These are phyloP conservation scores for Archips xylosteana DNA, from an alignment of 2,888 invertebrate genomes.

Conservation along the genomic window DNA sequence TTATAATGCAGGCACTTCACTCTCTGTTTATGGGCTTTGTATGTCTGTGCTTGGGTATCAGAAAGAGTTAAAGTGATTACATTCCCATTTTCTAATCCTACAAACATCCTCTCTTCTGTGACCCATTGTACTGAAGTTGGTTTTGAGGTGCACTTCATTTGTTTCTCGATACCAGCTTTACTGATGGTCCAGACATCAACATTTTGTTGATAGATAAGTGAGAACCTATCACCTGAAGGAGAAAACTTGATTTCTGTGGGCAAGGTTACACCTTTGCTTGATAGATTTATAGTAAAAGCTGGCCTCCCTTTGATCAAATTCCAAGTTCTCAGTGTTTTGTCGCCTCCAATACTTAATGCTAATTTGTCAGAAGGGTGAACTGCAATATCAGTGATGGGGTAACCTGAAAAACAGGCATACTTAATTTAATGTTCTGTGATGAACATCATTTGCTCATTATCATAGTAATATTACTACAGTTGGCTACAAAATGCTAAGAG, in stretches of 20 bases:
- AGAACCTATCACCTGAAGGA: conserved; percentile 91
- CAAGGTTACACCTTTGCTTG: conserved; percentile 86
- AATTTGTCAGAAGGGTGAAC: conserved; percentile 96
- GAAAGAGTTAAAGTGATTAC: conserved; percentile 86
- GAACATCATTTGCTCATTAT: not conserved
- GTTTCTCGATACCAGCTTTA: conserved; percentile 89
- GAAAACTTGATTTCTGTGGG: conserved; percentile 89
- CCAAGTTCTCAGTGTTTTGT: conserved; percentile 95
- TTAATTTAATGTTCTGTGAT: not conserved
- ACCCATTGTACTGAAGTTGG: conserved; percentile 90
- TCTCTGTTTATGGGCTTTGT: conserved; percentile 87
- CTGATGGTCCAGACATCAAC: conserved; percentile 93
- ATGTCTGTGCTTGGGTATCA: conserved; percentile 74
- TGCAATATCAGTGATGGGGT: conserved; percentile 89
- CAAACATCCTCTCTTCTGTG: conserved; percentile 86
- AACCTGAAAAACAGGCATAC: conserved; percentile 68
- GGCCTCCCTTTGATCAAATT: conserved; percentile 96
- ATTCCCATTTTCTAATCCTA: conserved; percentile 91
- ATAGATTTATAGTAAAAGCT: conserved; percentile 95
- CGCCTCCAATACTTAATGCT: conserved; percentile 94
- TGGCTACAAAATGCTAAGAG: too few species aligned
- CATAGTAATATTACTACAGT: not conserved
- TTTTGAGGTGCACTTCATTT: conserved; percentile 88
- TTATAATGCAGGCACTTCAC: conserved; percentile 88
- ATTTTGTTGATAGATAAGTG: conserved; percentile 89